Evolutionary conservation across 30 jellyfish, hydroid and myxozoan genomes (phyloP), one percentile per base, ranked within the genome.

Genomic region (Hydractinia echinata): DNA sequence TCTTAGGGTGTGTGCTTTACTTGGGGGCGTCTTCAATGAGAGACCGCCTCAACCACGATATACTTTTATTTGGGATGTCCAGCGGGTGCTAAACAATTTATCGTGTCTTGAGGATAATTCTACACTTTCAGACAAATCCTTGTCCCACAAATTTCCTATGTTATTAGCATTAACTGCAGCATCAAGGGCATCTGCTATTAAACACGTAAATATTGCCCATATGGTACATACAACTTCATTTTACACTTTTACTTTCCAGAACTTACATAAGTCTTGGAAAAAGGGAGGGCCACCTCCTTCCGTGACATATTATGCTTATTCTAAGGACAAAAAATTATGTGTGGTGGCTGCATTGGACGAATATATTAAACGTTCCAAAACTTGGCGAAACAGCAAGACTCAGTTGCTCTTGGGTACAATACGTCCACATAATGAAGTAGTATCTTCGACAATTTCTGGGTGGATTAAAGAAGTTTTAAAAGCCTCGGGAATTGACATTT

Each of bases 31-130:
- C 62, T 79, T 68, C 62, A 79, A 79, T 11, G 4, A 4, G 4
- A 79, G 86, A 79, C 86, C 86, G 1, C 83, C 86, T 6, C 86
- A 16, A 1, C 86, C 86, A 1, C 5, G 55, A 48, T 79, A 79
- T 51, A 1, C 4, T 61, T 79, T 79, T 51, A 67, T 67, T 10
- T 67, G 78, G 85, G 85, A 79, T 58, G 83, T 79, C 1, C 82
- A 79, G 54, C 55, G 3, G 5, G 81, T 79, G 18, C 5, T 79
- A 3, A 49, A 79, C 6, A n/a, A n/a, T n/a, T n/a, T n/a, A n/a
- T n/a, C n/a, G n/a, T n/a, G n/a, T n/a, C 60, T 55, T 1, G 30
- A 4, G 6, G 49, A 58, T 1, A 44, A 0, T 5, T 1, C 4
- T 49, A 5, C 4, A 56, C 8, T 79, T 1, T 11, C 87, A 13